Evolutionary conservation across 2,113 vertebrate genomes (phyloP), one percentile per base, ranked within the genome.

Genomic region (Pandion haliaetus): DNA sequence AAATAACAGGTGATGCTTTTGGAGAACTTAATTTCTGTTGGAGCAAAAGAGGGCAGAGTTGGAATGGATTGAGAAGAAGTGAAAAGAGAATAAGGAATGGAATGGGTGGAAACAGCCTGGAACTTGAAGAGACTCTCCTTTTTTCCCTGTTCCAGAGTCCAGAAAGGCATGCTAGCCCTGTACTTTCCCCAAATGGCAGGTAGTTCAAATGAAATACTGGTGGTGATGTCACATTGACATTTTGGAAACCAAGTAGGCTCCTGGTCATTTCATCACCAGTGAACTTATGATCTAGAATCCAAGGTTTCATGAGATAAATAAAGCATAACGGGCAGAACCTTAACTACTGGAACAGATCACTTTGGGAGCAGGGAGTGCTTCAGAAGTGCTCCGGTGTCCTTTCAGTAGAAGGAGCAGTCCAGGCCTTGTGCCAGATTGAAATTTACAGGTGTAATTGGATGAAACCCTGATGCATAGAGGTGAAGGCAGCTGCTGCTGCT

Each of bases 251-350:
- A 36, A 84, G 42, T 40, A 32, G 73, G 16, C 49, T 92, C 36
- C 55, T 70, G 62, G 44, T 73, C 20, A 12, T 88, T 91, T 95
- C 77, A 79, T 71, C 49, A 42, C 34, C 63, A 42, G 24, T 58
- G 54, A 62, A 80, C 34, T 54, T 50, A 31, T 20, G 40, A 55
- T 69, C 59, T 76, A 31, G 47, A 66, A 42, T 90, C 59, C 73
- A 57, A 79, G 57, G 42, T 58, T 86, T 92, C 40, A 21, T 96
- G 87, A 90, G 44, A 86, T 93, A 79, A 96, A 87, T 89, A 58
- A 87, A 91, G 63, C n/a, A 14, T 47, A 88, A 61, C 70, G 47
- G 69, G 82, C 50, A n/a, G 52, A 79, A 29, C 71, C 70, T 88
- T 74, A 65, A 29, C 80, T 52, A 38, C 38, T 69, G 36, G 23